Evolutionary conservation across 1,140 invertebrate genomes (phyloP), one percentile per base, ranked within the genome.

Genomic region (Brachionus koreanus): DNA sequence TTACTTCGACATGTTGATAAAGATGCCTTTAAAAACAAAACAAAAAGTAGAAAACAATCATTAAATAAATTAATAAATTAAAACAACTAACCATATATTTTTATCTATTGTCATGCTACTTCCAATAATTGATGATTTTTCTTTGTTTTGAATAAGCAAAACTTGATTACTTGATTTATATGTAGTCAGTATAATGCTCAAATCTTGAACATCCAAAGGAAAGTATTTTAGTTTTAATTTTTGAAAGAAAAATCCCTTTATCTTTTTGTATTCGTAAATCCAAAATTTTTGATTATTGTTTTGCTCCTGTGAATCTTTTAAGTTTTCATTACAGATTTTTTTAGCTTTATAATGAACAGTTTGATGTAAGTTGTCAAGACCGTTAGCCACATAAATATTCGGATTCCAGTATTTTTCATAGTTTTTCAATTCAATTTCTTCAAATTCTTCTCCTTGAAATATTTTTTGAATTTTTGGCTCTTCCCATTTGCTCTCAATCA

Each of bases 1-100:
- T 67, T 12, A 84, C 81, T 76, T 85, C 84, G 12, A 85, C 83
- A 75, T 85, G 84, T 65, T 85, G 76, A 52, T 85, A 84, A 23
- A 85, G 49, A 65, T 77, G 75, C 84, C 84, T 84, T 29, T 13
- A 65, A 42, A 72, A 49, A 49, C 13, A 16, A 49, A 49, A 46
- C 10, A 12, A 46, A 16, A 13, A 46, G 2, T 13, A 13, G 9
- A 16, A n/a, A 12, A 46, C 43, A 46, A 46, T 1, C 5, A n/a
- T 4, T 46, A n/a, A n/a, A n/a, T n/a, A n/a, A n/a, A n/a, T 46
- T n/a, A n/a, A 4, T n/a, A 16, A 16, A 5, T n/a, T 13, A 49
- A 42, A 49, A 49, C 5, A n/a, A 4, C 43, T 13, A 49, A 52
- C 49, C 43, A 77, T 23, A 67, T 42, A 72, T 65, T 52, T 79